phyloP scores from a whole-genome alignment of 2,888 invertebrate genomes.

The Augochlorella aurata region DNA sequence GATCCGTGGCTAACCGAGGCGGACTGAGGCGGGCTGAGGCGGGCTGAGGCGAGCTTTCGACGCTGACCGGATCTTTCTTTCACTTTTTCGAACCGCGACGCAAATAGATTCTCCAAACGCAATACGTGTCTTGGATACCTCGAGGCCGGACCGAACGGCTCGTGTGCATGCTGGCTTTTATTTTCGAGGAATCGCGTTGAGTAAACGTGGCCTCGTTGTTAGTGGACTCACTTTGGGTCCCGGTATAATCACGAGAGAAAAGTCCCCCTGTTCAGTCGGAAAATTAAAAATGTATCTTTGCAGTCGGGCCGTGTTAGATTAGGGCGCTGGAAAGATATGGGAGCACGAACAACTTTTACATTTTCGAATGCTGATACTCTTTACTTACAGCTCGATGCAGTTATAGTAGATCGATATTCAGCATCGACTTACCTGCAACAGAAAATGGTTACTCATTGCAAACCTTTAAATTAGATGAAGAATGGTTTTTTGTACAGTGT shows the following conservation, averaged over 20 bases:
- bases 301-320: no score
- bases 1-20: slow-evolving; percentile 11
- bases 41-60: neutral
- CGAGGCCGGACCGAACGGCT: neutral
- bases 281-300: neutral
- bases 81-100: slow-evolving; percentile 10
- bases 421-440: neutral
- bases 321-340: no score
- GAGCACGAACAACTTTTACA: no score
- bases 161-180: neutral
- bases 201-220: slow-evolving; percentile 15
- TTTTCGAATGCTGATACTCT: no score
- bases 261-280: rapidly evolving
- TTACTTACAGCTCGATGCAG: neutral
- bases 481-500: neutral
- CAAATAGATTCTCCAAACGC: slow-evolving; percentile 18
- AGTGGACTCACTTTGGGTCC: no score
- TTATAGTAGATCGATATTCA: neutral
- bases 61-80: slow-evolving; percentile 7
- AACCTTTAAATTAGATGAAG: neutral
- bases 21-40: neutral
- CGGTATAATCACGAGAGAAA: neutral
- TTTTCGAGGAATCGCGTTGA: neutral
- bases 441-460: neutral
- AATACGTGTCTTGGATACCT: slow-evolving; percentile 9